phyloP scores from a whole-genome alignment of 1,140 invertebrate genomes.

The Xylocopa sonorina region DNA sequence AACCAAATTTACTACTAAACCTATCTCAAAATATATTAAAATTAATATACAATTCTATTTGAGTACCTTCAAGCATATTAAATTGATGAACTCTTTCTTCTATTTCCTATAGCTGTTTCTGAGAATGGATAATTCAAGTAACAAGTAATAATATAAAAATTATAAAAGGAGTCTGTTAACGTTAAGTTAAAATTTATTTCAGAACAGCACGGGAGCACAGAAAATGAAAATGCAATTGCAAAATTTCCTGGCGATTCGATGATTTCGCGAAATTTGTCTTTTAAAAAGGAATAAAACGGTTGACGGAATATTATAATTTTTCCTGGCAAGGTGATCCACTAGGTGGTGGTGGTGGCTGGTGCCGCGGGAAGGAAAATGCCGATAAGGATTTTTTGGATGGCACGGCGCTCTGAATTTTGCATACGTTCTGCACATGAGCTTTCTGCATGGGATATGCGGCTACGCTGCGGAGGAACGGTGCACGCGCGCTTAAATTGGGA shows the following conservation, averaged over 20 bases:
- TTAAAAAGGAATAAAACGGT: background rate
- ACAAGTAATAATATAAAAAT: too few relatives aligned
- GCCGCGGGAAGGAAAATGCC: background rate
- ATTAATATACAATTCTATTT: too few relatives aligned
- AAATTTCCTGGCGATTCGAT: background rate
- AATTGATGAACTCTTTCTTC: too few relatives aligned
- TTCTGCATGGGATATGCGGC: background rate
- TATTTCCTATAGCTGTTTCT: too few relatives aligned
- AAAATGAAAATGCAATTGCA: background rate
- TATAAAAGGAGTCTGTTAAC: too few relatives aligned
- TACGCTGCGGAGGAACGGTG: background rate
- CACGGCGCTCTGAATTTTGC: background rate
- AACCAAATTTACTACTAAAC: too few relatives aligned
- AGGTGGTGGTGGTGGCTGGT: too few relatives aligned
- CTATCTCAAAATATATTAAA: too few relatives aligned
- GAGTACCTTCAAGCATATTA: too few relatives aligned
- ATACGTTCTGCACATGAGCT: background rate
- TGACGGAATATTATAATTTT: background rate
- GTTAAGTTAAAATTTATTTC: too few relatives aligned
- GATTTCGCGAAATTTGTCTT: background rate
- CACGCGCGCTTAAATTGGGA: constrained; percentile 1
- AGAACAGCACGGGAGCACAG: too few relatives aligned
- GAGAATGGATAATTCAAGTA: too few relatives aligned
- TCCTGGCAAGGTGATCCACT: background rate
- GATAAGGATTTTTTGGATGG: background rate